A percentile compares a stretch with the other conserved stretches of the same genome.
Evolutionary conservation across 2,888 invertebrate species (phyloP).

Genomic region (Lampropteryx suffumata): DNA sequence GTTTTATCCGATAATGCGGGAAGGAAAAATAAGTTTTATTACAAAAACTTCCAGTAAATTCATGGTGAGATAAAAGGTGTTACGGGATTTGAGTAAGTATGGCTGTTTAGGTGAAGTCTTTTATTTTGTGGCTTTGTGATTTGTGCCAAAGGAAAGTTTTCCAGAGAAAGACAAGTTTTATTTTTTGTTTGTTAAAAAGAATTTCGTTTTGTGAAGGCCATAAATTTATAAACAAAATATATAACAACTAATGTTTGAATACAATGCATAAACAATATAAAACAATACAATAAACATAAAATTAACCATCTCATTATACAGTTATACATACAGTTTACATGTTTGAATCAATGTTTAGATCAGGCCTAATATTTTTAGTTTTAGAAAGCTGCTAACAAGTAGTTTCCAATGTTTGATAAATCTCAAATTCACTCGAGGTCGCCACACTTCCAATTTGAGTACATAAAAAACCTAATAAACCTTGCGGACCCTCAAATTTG

Average conservation of each 20-base stretch:
- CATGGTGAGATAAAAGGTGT: slow-evolving; percentile 2
- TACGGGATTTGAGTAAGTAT: slow-evolving; percentile 18
- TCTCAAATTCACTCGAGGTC: slow-evolving; percentile 35
- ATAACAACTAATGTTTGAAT: no score
- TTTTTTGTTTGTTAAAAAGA: no score
- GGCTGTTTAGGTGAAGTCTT: slow-evolving; percentile 4
- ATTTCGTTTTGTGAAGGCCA: no score
- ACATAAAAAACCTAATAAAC: slow-evolving; percentile 61
- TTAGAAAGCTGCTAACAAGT: no score
- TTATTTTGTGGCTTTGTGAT: slow-evolving; percentile 20
- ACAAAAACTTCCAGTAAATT: slow-evolving; percentile 26
- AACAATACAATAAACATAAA: no score
- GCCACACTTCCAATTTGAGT: slow-evolving; percentile 47
- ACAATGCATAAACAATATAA: no score
- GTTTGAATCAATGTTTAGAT: no score
- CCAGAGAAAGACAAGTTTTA: no score
- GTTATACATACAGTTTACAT: no score
- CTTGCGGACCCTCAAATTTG: slow-evolving; percentile 58
- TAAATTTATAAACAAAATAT: no score
- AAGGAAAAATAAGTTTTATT: slow-evolving; percentile 36
- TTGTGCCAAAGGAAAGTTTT: slow-evolving; percentile 8
- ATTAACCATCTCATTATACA: no score
- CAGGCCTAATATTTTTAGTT: no score
- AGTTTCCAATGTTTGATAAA: slow-evolving; percentile 19
- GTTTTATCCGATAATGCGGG: slow-evolving; percentile 8